phyloP scores from a whole-genome alignment of 2,888 invertebrate species.

The Belgica antarctica region DNA sequence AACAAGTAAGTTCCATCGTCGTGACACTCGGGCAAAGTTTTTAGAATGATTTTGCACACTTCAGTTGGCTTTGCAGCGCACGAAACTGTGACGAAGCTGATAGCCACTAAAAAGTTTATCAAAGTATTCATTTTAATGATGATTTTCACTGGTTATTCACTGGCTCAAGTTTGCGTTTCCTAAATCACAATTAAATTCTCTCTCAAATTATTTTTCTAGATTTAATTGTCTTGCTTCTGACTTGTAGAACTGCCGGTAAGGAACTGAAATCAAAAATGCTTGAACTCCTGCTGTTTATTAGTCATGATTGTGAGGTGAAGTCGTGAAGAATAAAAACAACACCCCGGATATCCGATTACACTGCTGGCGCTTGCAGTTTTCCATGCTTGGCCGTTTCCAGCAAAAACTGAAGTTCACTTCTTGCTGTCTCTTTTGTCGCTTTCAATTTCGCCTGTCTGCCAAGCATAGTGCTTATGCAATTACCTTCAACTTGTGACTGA shows the following conservation, averaged over 20 bases:
- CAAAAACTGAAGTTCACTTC: not conserved
- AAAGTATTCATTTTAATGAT: not conserved
- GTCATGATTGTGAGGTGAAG: not conserved
- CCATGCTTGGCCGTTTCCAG: not conserved
- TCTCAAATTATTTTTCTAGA: not conserved
- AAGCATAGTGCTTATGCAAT: too few species aligned
- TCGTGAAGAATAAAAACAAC: not conserved
- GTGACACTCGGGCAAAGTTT: not conserved
- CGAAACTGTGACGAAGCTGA: not conserved
- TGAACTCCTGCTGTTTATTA: not conserved
- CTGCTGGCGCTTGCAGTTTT: constrained; percentile 22
- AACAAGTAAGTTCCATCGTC: not conserved
- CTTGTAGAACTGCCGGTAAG: not conserved
- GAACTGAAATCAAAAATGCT: not conserved
- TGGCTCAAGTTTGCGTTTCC: too few species aligned
- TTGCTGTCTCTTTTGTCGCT: not conserved
- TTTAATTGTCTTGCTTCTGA: not conserved
- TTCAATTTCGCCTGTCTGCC: too few species aligned
- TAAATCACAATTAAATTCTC: too few species aligned
- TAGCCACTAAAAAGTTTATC: not conserved
- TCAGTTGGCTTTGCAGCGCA: not conserved
- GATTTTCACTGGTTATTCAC: not conserved
- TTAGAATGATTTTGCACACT: not conserved
- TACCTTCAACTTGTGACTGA: not conserved
- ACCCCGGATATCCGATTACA: too few species aligned